Evolutionary conservation across 2,888 invertebrate genomes (phyloP).

Genomic region (Melanchra persicariae): DNA sequence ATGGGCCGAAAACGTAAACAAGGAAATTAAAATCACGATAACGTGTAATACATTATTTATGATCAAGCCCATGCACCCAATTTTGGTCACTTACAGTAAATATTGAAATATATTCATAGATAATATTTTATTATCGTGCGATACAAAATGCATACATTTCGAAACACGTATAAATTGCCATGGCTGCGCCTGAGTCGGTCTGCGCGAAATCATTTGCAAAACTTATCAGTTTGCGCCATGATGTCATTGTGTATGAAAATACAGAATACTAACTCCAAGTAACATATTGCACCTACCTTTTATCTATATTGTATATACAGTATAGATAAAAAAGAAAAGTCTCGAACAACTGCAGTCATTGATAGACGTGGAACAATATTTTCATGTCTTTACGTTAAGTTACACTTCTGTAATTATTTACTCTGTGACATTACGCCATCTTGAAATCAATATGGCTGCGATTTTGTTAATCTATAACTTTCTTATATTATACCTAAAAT

Average conservation of each 20-base stretch:
- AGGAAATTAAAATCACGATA: conserved; percentile 33
- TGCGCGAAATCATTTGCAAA: conserved; percentile 73
- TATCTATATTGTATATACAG: too few relatives aligned
- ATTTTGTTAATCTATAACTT: conserved; percentile 68
- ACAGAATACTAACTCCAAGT: conserved; percentile 39
- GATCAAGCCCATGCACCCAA: conserved; percentile 33
- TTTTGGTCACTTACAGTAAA: conserved; percentile 32
- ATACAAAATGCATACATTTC: conserved; percentile 71
- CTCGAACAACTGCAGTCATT: background rate
- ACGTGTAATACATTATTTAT: conserved; percentile 24
- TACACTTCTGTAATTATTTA: conserved; percentile 10
- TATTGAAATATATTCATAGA: conserved; percentile 60
- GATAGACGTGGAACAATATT: background rate
- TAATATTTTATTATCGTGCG: conserved; percentile 71
- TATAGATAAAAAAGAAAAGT: background rate
- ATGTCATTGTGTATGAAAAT: conserved; percentile 25
- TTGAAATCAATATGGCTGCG: conserved; percentile 46
- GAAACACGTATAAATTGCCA: conserved; percentile 72
- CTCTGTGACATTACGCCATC: conserved; percentile 33
- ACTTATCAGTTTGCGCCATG: conserved; percentile 59
- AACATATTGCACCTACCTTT: too few relatives aligned
- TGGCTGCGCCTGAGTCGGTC: conserved; percentile 64
- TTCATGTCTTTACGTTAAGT: background rate
- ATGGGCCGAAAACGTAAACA: background rate
- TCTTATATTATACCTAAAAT: conserved; percentile 59